These are phyloP conservation scores for Caenorhabditis brenneri DNA, from an alignment of 1,140 invertebrate genomes.

Conservation along the genomic window DNA sequence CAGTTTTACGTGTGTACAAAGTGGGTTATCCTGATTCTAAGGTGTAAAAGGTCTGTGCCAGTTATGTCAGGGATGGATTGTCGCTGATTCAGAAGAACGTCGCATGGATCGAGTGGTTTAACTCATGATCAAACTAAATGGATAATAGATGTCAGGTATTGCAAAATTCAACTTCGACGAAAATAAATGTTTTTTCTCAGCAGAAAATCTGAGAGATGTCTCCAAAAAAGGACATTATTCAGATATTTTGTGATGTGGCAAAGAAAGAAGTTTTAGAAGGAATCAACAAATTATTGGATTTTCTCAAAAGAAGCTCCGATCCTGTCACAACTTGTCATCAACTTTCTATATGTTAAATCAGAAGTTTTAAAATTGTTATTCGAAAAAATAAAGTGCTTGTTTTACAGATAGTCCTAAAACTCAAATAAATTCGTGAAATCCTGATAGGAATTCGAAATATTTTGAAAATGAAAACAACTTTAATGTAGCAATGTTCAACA, in stretches of 20 bases:
- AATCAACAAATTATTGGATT: constrained; percentile 18
- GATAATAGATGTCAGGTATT: neutral
- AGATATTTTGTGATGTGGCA: neutral
- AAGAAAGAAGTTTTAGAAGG: neutral
- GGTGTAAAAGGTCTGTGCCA: no score
- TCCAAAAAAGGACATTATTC: neutral
- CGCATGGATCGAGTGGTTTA: neutral
- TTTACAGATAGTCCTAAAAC: no score
- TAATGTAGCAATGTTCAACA: no score
- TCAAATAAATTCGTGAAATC: no score
- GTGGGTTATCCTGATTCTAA: no score
- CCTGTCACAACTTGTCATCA: neutral
- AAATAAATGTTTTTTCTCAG: neutral
- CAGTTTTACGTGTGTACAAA: no score
- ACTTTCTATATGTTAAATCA: neutral
- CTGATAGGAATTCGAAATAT: no score
- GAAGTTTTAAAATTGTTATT: no score
- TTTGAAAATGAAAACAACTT: no score
- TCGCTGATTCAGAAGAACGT: neutral
- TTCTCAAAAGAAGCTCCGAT: neutral
- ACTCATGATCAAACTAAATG: neutral
- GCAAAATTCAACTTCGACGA: neutral
- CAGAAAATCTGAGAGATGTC: neutral
- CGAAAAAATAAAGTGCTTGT: no score
- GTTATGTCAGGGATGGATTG: neutral